Conservation (phyloP, 1,140 invertebrate genomes). For the Bombus haemorrhoidalis region DNA sequence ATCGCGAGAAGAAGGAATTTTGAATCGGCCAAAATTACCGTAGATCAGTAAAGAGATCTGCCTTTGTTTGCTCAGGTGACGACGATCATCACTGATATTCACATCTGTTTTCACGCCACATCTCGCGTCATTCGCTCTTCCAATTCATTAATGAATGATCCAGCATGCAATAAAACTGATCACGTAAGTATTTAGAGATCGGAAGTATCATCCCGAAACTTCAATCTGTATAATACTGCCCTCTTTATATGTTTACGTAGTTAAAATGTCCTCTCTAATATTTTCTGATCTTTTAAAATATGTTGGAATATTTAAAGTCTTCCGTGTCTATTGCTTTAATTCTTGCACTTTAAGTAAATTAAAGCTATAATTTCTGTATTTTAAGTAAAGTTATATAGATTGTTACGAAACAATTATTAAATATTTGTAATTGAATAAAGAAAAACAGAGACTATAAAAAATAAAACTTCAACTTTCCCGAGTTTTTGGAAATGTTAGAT, state of each 20-base stretch:
- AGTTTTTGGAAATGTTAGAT: too few species aligned
- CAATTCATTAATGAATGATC: conserved; percentile 51
- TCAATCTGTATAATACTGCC: neutral
- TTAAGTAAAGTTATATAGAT: neutral
- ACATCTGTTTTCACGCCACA: conserved; percentile 53
- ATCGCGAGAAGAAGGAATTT: conserved; percentile 33
- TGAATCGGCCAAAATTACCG: conserved; percentile 30
- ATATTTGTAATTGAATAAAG: neutral
- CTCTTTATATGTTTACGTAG: too few species aligned
- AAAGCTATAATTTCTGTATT: too few species aligned
- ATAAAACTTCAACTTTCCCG: neutral
- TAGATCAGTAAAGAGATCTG: conserved; percentile 53
- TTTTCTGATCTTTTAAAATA: neutral
- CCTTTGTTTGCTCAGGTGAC: conserved; percentile 69
- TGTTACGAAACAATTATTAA: neutral
- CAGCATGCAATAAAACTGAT: neutral
- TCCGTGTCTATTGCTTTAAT: too few species aligned
- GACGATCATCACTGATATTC: conserved; percentile 51
- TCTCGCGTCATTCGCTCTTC: conserved; percentile 16
- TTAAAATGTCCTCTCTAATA: neutral
- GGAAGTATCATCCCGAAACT: neutral
- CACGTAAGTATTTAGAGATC: neutral
- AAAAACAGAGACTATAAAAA: neutral
- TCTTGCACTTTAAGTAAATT: too few species aligned
- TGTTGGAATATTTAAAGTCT: neutral